These are phyloP conservation scores for Theristicus caerulescens DNA, from an alignment of 2,113 vertebrate genomes.

Conservation along the genomic window DNA sequence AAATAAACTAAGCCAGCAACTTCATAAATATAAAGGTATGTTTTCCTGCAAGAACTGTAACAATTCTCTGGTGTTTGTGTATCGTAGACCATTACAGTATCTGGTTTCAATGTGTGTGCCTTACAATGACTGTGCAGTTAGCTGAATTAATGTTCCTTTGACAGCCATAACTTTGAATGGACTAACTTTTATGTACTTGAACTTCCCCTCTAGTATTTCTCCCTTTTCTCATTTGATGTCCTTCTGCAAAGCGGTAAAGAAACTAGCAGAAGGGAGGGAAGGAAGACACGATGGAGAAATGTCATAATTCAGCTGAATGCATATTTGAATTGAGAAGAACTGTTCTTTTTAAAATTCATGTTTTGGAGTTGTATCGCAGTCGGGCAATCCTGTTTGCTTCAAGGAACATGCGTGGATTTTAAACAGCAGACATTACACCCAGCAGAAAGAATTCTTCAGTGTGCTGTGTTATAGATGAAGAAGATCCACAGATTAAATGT, in stretches of 20 bases:
- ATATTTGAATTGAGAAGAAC: neutral
- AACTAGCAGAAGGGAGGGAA: neutral
- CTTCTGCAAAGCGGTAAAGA: neutral
- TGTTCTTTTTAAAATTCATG: accelerated
- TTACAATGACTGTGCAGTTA: neutral
- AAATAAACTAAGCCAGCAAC: neutral
- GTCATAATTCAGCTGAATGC: neutral
- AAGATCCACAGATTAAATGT: neutral
- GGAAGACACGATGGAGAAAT: neutral
- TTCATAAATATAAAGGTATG: neutral
- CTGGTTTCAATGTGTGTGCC: neutral
- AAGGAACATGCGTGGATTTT: neutral
- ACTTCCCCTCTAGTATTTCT: neutral
- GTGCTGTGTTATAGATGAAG: neutral
- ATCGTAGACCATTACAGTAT: neutral
- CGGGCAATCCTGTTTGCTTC: neutral
- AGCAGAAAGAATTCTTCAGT: neutral
- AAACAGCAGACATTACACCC: neutral
- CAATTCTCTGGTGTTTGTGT: neutral
- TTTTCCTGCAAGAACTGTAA: neutral
- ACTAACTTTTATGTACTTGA: neutral
- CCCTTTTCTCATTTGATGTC: neutral
- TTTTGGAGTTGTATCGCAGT: neutral
- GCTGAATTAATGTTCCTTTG: neutral
- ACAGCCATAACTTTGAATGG: neutral